Evolutionary conservation across 30 jellyfish, hydroid and myxozoan genomes (phyloP), one percentile per base, ranked within the genome.

Genomic region (Clytia hemisphaerica): DNA sequence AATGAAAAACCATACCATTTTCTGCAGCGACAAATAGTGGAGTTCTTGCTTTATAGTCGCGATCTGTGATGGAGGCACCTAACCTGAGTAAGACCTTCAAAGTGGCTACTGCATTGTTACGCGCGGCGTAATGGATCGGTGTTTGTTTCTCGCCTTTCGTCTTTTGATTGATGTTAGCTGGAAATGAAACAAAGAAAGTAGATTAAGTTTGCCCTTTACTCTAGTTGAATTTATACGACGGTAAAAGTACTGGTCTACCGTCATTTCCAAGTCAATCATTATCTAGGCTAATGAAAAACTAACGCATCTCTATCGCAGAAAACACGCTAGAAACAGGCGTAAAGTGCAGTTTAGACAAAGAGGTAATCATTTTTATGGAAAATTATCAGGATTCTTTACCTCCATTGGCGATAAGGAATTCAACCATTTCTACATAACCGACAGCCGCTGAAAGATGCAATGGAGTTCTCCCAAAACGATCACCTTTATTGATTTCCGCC

Each of bases 11-110:
- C 84, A 6, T 51, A 83, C 95, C 95, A 19, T 90, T 62, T 42
- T 83, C 95, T 30, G 95, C 95, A 36, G 95, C 95, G 32, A 83
- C 95, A 74, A 83, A 83, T 71, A 83, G 44, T 14, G 95, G 95
- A 45, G 95, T 83, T 58, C 95, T 49, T 58, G 71, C 71, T 36
- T 83, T 83, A 71, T 83, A 83, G 37, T 83, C 95, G 27, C 95
- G 67, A 58, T 83, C 95, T 58, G 74, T 83, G 25, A 83, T 83
- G 47, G 78, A 73, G 4, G 85, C 95, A 6, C 95, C 91, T 4
- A 15, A 71, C 49, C 75, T 83, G 34, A 83, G 16, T 64, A 83
- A 33, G 0, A 69, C 70, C 62, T 83, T 49, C 54, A 83, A 57
- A 22, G 92, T 60, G 1, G 87, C 55, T 3, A 83, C 82, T 6